A percentile compares a stretch with the other conserved stretches of the same genome.
These are phyloP conservation scores for Gopherus flavomarginatus DNA, from an alignment of 2,113 vertebrate species.

Conservation along the genomic window DNA sequence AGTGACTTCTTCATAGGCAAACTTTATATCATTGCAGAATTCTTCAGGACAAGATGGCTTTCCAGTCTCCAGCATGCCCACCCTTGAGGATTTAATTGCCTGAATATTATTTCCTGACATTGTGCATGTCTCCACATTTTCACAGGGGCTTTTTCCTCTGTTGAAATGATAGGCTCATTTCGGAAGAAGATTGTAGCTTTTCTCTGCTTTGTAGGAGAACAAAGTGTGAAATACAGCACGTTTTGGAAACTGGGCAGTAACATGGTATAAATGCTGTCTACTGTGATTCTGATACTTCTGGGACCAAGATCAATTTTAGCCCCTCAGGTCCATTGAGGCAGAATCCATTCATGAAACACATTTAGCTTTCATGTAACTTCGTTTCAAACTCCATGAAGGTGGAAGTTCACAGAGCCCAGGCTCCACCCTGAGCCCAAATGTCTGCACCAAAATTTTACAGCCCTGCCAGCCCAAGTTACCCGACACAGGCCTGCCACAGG, in stretches of 20 bases:
- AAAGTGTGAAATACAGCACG: neutral
- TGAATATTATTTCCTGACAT: slow-evolving; percentile 13
- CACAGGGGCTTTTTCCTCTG: neutral
- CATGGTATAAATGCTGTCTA: neutral
- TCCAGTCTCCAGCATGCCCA: neutral
- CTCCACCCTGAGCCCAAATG: neutral
- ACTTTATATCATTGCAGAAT: neutral
- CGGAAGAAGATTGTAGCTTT: neutral
- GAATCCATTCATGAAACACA: neutral
- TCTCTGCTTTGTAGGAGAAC: neutral
- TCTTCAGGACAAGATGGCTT: neutral
- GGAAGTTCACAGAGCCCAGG: neutral
- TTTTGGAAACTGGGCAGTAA: neutral
- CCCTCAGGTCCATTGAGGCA: neutral
- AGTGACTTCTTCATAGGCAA: neutral
- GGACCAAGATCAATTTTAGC: neutral
- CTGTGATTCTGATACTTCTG: neutral
- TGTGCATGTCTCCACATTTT: neutral
- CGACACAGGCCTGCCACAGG: no score
- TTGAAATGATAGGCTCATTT: slow-evolving; percentile 4
- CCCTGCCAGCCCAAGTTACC: neutral
- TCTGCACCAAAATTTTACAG: neutral
- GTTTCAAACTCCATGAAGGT: neutral
- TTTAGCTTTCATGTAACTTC: neutral
- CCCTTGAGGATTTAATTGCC: neutral